phyloP scores from a whole-genome alignment of 2,113 vertebrate species.

The Anoura caudifer region DNA sequence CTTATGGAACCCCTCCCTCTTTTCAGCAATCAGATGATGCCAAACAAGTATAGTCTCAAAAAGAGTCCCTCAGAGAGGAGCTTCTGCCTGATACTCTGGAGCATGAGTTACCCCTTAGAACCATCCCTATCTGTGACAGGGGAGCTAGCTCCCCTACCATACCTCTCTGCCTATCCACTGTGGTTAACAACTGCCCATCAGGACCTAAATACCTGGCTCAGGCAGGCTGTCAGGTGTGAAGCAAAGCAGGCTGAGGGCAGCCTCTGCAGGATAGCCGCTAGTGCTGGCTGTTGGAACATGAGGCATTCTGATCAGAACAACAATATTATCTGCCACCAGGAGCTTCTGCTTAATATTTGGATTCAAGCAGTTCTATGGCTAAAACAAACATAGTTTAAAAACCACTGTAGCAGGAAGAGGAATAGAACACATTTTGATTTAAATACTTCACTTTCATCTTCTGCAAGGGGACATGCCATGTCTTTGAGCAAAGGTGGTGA shows the following conservation, averaged over 20 bases:
- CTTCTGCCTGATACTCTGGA: neutral
- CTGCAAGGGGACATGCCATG: neutral
- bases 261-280: neutral
- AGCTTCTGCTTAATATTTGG: neutral
- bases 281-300: neutral
- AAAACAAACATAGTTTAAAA: neutral
- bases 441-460: neutral
- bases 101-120: neutral
- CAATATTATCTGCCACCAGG: neutral
- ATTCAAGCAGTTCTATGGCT: neutral
- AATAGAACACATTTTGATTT: neutral
- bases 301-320: neutral
- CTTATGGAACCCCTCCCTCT: neutral
- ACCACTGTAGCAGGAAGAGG: neutral
- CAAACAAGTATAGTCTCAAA: neutral
- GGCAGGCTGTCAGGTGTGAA: neutral
- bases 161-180: fast-evolving
- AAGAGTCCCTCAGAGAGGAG: neutral
- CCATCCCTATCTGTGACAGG: neutral
- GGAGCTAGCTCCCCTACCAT: neutral
- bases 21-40: neutral
- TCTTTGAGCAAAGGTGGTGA: neutral
- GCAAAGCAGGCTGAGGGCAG: neutral
- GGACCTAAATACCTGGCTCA: neutral
- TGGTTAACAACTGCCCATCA: neutral